Base-by-base conservation (phyloP, 2,888 invertebrate species). In the Pedicia rivosa region DNA sequence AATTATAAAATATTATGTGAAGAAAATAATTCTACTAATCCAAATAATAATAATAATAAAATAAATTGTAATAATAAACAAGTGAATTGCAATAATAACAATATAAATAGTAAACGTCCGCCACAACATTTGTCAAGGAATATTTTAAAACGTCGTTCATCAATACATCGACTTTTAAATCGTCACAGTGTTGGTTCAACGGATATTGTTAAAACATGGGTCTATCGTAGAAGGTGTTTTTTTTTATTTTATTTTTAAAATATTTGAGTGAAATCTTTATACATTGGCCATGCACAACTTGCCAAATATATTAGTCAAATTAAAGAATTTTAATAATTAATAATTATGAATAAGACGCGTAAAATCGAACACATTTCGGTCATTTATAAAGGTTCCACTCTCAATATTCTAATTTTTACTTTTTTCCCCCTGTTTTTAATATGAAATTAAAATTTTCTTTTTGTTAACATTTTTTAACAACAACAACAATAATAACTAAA, bases 191-290 rank as follows among this genome's bases (percentile, higher is more conserved):
- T 37, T 16, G 36, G 40, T 9, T 41, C 44, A 31, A 40, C 42
- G 16, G 44, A 43, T 38, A 32, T 37, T 26, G 44, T 44, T n/a
- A 44, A 44, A 28, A 42, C 44, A 8, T 44, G 44, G 44, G 40
- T 44, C 13, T 44, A 44, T 35, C 19, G 43, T 27, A 34, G 38
- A 42, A 42, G 38, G 38, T 42, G 35, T 25, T 35, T 39, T 28
- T 15, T n/a, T 4, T 19, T 8, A 12, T 24, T 15, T 10, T 13
- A 27, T 20, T 19, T 24, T 24, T 24, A 5, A 10, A 8, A 5
- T 24, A 24, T 24, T 5, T 5, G 8, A 5, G n/a, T 5, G 8
- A 10, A 24, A 24, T 24, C n/a, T 24, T 10, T n/a, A 8, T 24
- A 10, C 8, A 24, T 20, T 20, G 5, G 20, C 20, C 8, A 20